A percentile compares a stretch with the other conserved stretches of the same genome.
Conservation (phyloP, 1,140 invertebrate genomes). For the Streblospio benedicti region DNA sequence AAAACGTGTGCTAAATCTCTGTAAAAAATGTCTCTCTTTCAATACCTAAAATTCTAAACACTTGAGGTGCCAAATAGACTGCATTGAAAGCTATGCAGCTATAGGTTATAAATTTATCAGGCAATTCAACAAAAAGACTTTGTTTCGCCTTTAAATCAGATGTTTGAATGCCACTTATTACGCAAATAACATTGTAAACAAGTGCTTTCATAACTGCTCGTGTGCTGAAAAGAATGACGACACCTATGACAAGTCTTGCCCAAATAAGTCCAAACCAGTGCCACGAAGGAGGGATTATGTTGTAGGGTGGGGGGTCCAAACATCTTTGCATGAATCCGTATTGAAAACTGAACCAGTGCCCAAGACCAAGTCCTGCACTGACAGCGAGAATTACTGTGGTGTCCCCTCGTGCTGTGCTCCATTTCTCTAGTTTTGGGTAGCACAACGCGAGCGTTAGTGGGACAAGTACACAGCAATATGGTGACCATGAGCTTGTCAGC, state of each 20-base stretch:
- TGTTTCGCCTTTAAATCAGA: slow-evolving; percentile 45
- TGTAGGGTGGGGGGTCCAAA: slow-evolving; percentile 50
- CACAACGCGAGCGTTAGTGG: slow-evolving; percentile 62
- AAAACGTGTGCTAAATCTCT: slow-evolving; percentile 56
- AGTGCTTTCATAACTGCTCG: slow-evolving; percentile 61
- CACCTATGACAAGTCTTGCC: slow-evolving; percentile 64
- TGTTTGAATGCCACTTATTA: slow-evolving; percentile 55
- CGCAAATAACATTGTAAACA: slow-evolving; percentile 61
- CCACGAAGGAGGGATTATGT: slow-evolving; percentile 60
- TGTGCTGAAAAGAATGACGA: slow-evolving; percentile 61
- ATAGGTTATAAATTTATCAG: slow-evolving; percentile 64
- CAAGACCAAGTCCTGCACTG: slow-evolving; percentile 65
- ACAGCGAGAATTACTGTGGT: slow-evolving; percentile 70
- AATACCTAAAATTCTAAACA: slow-evolving; percentile 66
- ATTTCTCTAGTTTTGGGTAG: slow-evolving; percentile 52
- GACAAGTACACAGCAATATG: slow-evolving; percentile 56
- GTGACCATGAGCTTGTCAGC: slow-evolving; percentile 58
- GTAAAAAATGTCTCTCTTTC: slow-evolving; percentile 74
- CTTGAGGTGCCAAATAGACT: slow-evolving; percentile 65
- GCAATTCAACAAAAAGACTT: slow-evolving; percentile 57
- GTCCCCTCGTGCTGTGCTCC: slow-evolving; percentile 61
- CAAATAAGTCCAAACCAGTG: slow-evolving; percentile 63
- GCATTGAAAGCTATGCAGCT: slow-evolving; percentile 52
- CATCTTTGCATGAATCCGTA: slow-evolving; percentile 55
- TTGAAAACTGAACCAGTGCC: slow-evolving; percentile 77